These are phyloP conservation scores for Dasyornis broadbenti DNA, from an alignment of 2,113 vertebrate genomes.

Conservation along the genomic window DNA sequence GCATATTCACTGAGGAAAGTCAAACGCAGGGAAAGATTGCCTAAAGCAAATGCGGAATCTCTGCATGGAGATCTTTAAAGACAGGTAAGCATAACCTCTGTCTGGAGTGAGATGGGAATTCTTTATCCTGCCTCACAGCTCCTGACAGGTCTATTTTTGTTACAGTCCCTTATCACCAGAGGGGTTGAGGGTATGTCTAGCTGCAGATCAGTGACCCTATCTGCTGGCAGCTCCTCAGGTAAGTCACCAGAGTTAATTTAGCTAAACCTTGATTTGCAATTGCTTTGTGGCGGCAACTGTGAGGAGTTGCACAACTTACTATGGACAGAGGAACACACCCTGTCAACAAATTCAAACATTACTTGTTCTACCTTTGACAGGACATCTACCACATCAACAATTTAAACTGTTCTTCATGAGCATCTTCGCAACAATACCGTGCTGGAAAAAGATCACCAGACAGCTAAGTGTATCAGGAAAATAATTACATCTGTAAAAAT, in stretches of 20 bases:
- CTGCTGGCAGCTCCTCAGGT: background rate
- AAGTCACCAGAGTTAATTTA: background rate
- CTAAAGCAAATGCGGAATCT: background rate
- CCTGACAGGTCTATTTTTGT: slow-evolving; percentile 24
- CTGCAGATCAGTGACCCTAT: background rate
- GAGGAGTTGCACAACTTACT: background rate
- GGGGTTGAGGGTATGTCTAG: background rate
- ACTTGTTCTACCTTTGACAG: background rate
- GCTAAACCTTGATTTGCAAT: background rate
- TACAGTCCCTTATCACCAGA: background rate
- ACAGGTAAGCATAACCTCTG: background rate
- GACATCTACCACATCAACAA: background rate
- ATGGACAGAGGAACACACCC: background rate
- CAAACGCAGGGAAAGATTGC: background rate
- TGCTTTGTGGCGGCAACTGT: background rate
- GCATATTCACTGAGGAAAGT: background rate
- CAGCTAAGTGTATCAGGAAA: background rate
- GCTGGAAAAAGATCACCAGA: background rate
- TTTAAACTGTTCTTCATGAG: background rate
- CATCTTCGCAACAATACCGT: background rate
- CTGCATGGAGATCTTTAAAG: background rate
- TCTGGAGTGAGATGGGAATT: background rate
- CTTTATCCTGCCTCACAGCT: background rate
- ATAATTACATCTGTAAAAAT: background rate
- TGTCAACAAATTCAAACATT: background rate